Evolutionary conservation across 2,888 invertebrate species (phyloP), one percentile per base, ranked within the genome.

Genomic region (Meteorus cinctellus): DNA sequence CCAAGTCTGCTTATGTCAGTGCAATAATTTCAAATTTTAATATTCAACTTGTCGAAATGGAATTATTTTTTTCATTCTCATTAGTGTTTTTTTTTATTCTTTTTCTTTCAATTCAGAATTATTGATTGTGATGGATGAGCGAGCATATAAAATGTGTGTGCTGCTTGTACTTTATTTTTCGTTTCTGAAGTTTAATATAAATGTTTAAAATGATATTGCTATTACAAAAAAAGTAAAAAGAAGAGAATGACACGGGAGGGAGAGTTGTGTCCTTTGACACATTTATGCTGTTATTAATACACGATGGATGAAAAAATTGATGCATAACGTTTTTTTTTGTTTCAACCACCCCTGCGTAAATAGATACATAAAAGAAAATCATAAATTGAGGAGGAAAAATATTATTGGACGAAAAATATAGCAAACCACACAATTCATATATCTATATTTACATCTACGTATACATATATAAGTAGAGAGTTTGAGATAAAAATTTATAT

Each of bases 401-500:
- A 19, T 19, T 19, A 55, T 8, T 19, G 55, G 24, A 19, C 4
- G 19, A n/a, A 55, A 19, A 55, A 55, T 19, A 24, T 19, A 55
- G 19, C 5, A 19, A 19, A n/a, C 19, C 6, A 19, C 19, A 19
- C 8, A 24, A 24, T 48, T 29, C 16, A 66, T 62, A 63, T 16
- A 67, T 41, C 16, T 75, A 45, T 70, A 27, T 62, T 67, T 73
- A 59, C 67, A 24, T 24, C 24, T 24, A 24, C 24, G 24, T 24
- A 24, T 24, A 24, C 24, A 55, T 24, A 19, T 55, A 24, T 69
- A 16, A 14, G 45, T 6, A 27, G 29, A 60, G 27, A 27, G 36
- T 29, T 72, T 55, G 31, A 81, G 84, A 86, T 86, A 84, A 86
- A 89, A 89, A 88, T 88, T 86, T 88, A 87, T 86, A 86, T 84